Base-by-base conservation (phyloP, 2,888 invertebrate species). In the Nebria brevicollis region DNA sequence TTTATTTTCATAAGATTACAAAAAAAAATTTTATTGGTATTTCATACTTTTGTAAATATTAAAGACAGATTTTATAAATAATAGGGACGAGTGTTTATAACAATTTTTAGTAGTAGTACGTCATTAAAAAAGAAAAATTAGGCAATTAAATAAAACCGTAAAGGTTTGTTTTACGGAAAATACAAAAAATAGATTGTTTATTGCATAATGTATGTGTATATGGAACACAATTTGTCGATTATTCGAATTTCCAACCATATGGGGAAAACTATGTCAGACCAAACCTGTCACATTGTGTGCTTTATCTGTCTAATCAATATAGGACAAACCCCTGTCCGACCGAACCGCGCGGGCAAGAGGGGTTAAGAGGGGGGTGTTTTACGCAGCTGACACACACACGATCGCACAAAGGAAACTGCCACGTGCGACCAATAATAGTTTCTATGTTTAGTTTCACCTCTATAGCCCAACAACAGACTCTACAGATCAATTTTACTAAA, bases 301-400 rank as follows among this genome's bases (percentile, higher is more conserved):
- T 78, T 78, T 78, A 78, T 78, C 78, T 78, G 42, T 42, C 78
- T 78, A 78, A 78, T 78, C 78, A 78, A 78, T 78, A 78, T 78
- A 43, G 78, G 74, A 78, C 78, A 78, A 66, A 74, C 73, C 20
- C 54, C 72, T 72, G 65, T 25, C 78, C 13, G 34, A 65, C 74
- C 66, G 7, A 73, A 42, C 77, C 7, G n/a, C 72, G 26, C 26
- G 13, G 8, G 43, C 8, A n/a, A 43, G 26, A 26, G n/a, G 75
- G 20, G 65, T 13, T 64, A 20, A 65, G 11, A 41, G 34, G 8
- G 72, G 54, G 54, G 54, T 8, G 54, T 54, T 54, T 54, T 54
- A 54, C 54, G 54, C 54, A 54, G 54, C 54, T 34, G 34, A 34
- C 15, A 66, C n/a, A 66, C 66, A 66, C n/a, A 66, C 7, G 66